Evolutionary conservation across 2,113 vertebrate species (phyloP).

Genomic region (Pavo muticus): DNA sequence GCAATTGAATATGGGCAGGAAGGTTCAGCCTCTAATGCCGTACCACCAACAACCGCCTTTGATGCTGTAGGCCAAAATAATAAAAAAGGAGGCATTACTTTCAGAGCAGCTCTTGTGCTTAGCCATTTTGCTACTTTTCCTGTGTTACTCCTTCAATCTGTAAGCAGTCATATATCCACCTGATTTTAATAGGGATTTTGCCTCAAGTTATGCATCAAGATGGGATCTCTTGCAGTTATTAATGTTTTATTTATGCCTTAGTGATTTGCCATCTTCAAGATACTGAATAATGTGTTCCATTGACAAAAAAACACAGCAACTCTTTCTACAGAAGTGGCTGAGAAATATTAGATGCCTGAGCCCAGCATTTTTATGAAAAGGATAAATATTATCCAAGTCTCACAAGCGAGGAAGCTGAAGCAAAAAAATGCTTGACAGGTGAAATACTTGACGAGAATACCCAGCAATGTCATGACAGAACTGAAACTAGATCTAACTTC

Average conservation of each 20-base stretch:
- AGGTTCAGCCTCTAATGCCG: too few relatives aligned
- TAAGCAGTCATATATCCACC: not conserved
- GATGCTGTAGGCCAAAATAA: too few relatives aligned
- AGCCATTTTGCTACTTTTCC: not conserved
- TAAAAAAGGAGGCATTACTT: not conserved
- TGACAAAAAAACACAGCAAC: not conserved
- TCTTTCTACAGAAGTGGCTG: not conserved
- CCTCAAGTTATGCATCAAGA: not conserved
- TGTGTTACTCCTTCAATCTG: not conserved
- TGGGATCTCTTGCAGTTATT: not conserved
- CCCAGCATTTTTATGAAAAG: not conserved
- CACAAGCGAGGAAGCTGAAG: not conserved
- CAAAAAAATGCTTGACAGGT: not conserved
- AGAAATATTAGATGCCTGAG: not conserved
- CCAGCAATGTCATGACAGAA: not conserved
- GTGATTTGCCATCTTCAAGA: not conserved
- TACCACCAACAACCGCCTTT: not conserved
- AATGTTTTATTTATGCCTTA: not conserved
- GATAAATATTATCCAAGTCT: not conserved
- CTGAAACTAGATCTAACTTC: not conserved
- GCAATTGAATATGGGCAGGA: too few relatives aligned
- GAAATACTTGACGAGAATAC: not conserved
- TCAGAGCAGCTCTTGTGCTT: not conserved
- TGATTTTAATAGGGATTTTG: not conserved
- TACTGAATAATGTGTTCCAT: not conserved